Evolutionary conservation across 1,140 invertebrate genomes (phyloP), one percentile per base, ranked within the genome.

Genomic region (Drosophila jambulina): DNA sequence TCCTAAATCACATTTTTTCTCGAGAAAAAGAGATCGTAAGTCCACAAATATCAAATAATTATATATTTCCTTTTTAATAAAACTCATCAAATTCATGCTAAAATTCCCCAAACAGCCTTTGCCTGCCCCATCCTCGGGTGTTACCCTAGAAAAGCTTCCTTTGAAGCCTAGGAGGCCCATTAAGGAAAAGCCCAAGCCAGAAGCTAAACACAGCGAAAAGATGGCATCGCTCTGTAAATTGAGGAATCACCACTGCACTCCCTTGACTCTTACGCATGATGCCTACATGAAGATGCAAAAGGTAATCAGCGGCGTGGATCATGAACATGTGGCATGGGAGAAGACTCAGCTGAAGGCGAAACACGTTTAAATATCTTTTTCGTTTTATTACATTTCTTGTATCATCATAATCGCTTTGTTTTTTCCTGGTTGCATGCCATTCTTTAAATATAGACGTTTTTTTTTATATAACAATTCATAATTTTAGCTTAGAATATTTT

Each of bases 401-500:
- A 88, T 77, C 62, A 65, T 77, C 65, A 57, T 72, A 59, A 77
- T 77, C 40, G 43, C 43, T 59, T 56, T 57, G 34, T 78, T 77
- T 82, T 82, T 72, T 69, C 68, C 70, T 71, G 53, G 74, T 67
- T 75, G 53, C 53, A 78, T 70, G 84, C 77, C 80, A 88, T 84
- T 90, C 75, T 74, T 82, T 72, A 85, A 79, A 76, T 88, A 83
- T 90, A 72, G 67, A 74, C 54, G 83, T 78, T 75, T 84, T 51
- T 48, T 32, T 51, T 51, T 87, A 75, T 88, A 88, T 90, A 90
- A 90, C 85, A 90, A 91, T 90, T 90, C 85, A 90, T 90, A 90
- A 86, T 85, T 90, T 90, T 90, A 90, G 71, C 85, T 91, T 90
- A 90, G 58, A 82, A 60, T 91, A 90, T 82, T 86, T 72, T 80